Evolutionary conservation across 2,113 vertebrate species (phyloP), one percentile per base, ranked within the genome.

Genomic region (Hippocampus comes): DNA sequence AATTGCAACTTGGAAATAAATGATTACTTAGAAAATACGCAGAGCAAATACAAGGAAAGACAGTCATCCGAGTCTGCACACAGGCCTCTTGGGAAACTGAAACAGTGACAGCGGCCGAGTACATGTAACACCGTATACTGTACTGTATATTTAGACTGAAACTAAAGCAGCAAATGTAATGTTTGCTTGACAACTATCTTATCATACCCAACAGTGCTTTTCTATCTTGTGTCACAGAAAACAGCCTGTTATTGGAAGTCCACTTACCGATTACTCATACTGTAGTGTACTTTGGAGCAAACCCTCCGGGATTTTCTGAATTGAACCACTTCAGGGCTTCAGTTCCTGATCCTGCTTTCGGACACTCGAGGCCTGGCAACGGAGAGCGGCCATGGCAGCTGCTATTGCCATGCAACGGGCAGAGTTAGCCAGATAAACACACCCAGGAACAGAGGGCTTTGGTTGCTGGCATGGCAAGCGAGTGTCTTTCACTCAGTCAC

Each of bases 351-450:
- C 15, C 30, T 30, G 21, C 20, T 9, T 59, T 59, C 11, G 23
- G 56, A 59, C 61, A 63, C 38, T 17, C 41, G 2, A 23, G 41
- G 41, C 66, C 41, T 15, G 61, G 57, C 72, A 73, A 68, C 80
- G 82, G 73, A 67, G 63, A 66, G 76, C 68, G 67, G 73, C 34
- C 76, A 66, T 73, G 73, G 82, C 88, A 91, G 89, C 87, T 88
- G 90, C 79, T 74, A 42, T 69, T 76, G 78, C 63, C 83, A 63
- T 78, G 77, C 68, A 74, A 57, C 66, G 70, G 83, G 86, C 75
- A 82, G 79, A 89, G 85, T 90, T 90, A 86, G 82, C 70, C 43
- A 63, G 81, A 83, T 87, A 83, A 84, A 85, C 55, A 46, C 17
- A 72, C 74, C 68, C 78, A 74, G 70, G 76, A 83, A 88, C 87